These are phyloP conservation scores for Nansenia antarctica DNA, from an alignment of 2,113 vertebrate genomes.

Conservation along the genomic window DNA sequence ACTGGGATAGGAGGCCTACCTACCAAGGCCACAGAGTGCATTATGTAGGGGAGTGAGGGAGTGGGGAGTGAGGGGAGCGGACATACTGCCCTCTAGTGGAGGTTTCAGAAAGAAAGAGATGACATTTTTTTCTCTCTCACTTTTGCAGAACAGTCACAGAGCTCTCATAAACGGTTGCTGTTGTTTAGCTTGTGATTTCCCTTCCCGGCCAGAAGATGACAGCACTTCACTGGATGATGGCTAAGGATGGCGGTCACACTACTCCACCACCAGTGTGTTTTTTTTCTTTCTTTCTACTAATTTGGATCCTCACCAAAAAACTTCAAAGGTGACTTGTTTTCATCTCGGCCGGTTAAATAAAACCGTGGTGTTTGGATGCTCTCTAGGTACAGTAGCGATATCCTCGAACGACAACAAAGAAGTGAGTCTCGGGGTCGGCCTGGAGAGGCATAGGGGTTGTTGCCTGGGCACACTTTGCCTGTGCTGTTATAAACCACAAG, in stretches of 20 bases:
- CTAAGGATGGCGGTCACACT: not conserved
- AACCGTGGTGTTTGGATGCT: not conserved
- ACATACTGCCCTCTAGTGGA: not conserved
- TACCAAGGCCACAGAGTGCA: no score
- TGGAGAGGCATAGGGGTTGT: conserved; percentile 5
- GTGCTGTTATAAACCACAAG: not conserved
- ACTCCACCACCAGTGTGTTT: not conserved
- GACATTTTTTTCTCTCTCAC: no score
- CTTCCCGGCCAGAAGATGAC: not conserved
- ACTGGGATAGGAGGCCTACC: not conserved
- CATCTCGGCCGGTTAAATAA: not conserved
- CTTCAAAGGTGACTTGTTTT: not conserved
- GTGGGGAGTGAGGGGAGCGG: not conserved
- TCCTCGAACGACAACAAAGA: not conserved
- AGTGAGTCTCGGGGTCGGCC: not conserved
- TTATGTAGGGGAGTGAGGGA: no score
- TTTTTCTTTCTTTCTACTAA: not conserved
- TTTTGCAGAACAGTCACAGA: no score
- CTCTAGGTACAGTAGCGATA: no score
- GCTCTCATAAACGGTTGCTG: no score
- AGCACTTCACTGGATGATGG: not conserved
- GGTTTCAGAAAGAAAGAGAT: no score
- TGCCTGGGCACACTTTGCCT: conserved; percentile 1
- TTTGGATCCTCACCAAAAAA: not conserved
- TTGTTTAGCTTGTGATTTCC: not conserved